Conservation (phyloP, 2,888 invertebrate species). For the Nomada ruficornis region DNA sequence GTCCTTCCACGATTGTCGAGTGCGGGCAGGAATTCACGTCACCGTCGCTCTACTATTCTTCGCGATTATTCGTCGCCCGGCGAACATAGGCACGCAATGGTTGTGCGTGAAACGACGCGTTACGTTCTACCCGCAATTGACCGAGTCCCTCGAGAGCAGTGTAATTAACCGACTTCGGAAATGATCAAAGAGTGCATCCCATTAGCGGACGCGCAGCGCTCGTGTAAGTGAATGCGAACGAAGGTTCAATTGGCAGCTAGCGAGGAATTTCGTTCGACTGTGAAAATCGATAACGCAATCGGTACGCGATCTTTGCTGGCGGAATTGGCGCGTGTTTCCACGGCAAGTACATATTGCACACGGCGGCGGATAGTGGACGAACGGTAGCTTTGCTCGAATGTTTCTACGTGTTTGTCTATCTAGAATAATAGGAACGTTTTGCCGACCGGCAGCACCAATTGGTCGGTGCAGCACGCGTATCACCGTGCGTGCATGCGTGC, state of each 20-base stretch:
- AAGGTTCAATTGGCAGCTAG: not conserved
- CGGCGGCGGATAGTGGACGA: no score
- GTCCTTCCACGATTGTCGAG: not conserved
- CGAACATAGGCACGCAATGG: not conserved
- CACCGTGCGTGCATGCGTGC: constrained; percentile 53
- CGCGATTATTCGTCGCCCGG: constrained; percentile 9
- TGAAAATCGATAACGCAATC: constrained; percentile 34
- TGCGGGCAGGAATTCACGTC: not conserved
- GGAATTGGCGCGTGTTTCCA: not conserved
- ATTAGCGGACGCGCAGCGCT: constrained; percentile 2
- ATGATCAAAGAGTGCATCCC: constrained; percentile 6
- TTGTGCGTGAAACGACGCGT: constrained; percentile 1
- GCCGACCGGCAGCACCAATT: constrained; percentile 60
- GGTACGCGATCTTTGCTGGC: not conserved
- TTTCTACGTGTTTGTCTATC: constrained; percentile 53
- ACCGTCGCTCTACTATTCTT: not conserved
- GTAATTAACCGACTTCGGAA: constrained; percentile 12
- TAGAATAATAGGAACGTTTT: constrained; percentile 60
- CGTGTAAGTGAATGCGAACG: not conserved
- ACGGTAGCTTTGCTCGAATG: no score
- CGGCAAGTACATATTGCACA: no score
- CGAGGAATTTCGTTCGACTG: not conserved
- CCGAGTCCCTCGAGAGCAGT: constrained; percentile 12
- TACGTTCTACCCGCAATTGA: constrained; percentile 33
- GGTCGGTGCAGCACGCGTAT: constrained; percentile 67